These are phyloP conservation scores for Xylocopa sonorina DNA, from an alignment of 1,140 invertebrate species.

Conservation along the genomic window DNA sequence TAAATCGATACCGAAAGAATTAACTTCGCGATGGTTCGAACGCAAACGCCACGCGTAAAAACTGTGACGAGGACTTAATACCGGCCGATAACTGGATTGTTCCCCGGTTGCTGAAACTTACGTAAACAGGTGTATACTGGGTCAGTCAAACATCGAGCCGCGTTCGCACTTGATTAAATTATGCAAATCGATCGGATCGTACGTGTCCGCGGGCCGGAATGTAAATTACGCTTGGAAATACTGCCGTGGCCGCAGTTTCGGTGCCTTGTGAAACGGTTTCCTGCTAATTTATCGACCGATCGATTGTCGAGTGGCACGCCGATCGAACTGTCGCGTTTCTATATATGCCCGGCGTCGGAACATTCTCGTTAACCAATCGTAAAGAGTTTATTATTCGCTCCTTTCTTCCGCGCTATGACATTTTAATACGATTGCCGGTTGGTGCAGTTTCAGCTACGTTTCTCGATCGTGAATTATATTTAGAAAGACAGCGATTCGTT, in stretches of 20 bases:
- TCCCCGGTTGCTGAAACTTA: conserved; percentile 49
- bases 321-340: conserved; percentile 16
- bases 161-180: conserved; percentile 51
- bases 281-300: conserved; percentile 36
- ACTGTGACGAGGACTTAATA: conserved; percentile 43
- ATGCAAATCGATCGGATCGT: conserved; percentile 52
- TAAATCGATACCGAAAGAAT: conserved; percentile 63
- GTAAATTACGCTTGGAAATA: conserved; percentile 46
- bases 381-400: conserved; percentile 21
- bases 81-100: conserved; percentile 35
- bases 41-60: conserved; percentile 13
- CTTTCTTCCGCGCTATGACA: neutral
- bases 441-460: neutral
- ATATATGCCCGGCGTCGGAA: neutral
- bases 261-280: conserved; percentile 37
- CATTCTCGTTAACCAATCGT: conserved; percentile 21
- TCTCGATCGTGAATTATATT: neutral
- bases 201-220: conserved; percentile 44
- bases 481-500: neutral
- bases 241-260: conserved; percentile 30
- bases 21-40: conserved; percentile 44
- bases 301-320: conserved; percentile 19
- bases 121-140: conserved; percentile 53
- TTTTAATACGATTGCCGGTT: conserved; percentile 9
- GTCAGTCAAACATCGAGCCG: conserved; percentile 48